Base-by-base conservation (phyloP, 2,113 vertebrate genomes). In the Aldabrachelys gigantea region DNA sequence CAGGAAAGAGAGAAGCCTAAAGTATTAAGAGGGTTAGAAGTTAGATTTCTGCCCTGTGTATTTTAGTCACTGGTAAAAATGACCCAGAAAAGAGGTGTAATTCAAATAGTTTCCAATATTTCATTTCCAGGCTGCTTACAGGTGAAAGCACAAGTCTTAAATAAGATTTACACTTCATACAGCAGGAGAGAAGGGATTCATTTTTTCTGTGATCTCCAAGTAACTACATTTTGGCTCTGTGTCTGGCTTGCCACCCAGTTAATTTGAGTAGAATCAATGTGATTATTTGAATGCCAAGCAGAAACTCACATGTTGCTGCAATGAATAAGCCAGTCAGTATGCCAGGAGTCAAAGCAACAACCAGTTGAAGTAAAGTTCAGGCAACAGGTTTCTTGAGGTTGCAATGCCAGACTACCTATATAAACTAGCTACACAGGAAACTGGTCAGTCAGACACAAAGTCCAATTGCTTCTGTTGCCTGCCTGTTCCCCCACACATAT, bases 401-500 rank as follows among this genome's bases (percentile, higher is more conserved):
- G 22, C 59, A 75, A 80, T 0, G 0, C 3, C 56, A 38, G 49
- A 82, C 6, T 0, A 0, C 25, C 21, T 5, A 38, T 53, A 0
- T 0, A 1, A 75, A 80, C 59, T 89, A 72, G 54, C 22, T 2
- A 1, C 17, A 82, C 22, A 75, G 82, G 27, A 82, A 82, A 82
- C 50, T 65, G 59, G 0, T 44, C 0, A 0, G 12, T 62, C 54
- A 91, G 25, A 11, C 52, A 35, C 0, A 1, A 31, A 72, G 13
- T 22, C 38, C 2, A 89, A 44, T 54, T 69, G 62, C 16, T n/a
- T 69, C 62, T 72, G 8, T 38, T 52, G 6, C 38, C 76, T 59
- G 53, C 53, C 80, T 84, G n/a, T 72, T 13, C 69, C 10, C 7
- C 29, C 82, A 29, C 11, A 62, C 3, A 27, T 27, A 57, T 29